phyloP scores from a whole-genome alignment of 2,888 invertebrate genomes.

The Sphaerophoria rueppellii region DNA sequence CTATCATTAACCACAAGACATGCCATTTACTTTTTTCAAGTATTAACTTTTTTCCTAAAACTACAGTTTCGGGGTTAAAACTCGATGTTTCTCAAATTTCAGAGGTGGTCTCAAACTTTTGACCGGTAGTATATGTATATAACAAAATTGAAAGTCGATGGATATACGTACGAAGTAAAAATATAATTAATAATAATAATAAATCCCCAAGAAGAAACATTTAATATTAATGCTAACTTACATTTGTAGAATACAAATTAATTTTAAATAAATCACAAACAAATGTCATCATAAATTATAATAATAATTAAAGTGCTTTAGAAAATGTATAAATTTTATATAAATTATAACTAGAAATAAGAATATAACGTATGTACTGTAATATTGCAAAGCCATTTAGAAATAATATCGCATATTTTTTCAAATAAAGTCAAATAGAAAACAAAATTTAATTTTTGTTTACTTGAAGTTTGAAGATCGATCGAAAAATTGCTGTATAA shows the following conservation, averaged over 20 bases:
- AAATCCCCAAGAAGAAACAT: constrained; percentile 32
- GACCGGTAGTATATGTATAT: constrained; percentile 2
- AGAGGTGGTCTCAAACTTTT: no score
- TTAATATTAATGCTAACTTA: background rate
- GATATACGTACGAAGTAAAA: constrained; percentile 6
- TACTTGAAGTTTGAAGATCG: constrained; percentile 28
- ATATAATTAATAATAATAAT: constrained; percentile 20
- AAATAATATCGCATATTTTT: constrained; percentile 55
- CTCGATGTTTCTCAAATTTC: no score
- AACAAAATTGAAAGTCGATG: constrained; percentile 61
- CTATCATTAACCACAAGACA: no score
- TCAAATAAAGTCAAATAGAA: constrained; percentile 2
- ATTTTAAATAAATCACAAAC: constrained; percentile 58
- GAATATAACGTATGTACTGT: background rate
- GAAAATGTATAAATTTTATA: background rate
- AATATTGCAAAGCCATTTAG: constrained; percentile 48
- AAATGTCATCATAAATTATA: constrained; percentile 15
- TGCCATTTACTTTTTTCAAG: no score
- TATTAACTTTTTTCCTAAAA: no score
- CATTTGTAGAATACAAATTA: constrained; percentile 23
- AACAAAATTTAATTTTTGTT: background rate
- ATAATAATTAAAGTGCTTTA: background rate
- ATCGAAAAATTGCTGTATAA: constrained; percentile 25
- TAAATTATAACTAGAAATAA: constrained; percentile 8
- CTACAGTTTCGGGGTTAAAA: no score